Evolutionary conservation across 1,140 invertebrate species (phyloP), one percentile per base, ranked within the genome.

Genomic region (Drosophila aff.): DNA sequence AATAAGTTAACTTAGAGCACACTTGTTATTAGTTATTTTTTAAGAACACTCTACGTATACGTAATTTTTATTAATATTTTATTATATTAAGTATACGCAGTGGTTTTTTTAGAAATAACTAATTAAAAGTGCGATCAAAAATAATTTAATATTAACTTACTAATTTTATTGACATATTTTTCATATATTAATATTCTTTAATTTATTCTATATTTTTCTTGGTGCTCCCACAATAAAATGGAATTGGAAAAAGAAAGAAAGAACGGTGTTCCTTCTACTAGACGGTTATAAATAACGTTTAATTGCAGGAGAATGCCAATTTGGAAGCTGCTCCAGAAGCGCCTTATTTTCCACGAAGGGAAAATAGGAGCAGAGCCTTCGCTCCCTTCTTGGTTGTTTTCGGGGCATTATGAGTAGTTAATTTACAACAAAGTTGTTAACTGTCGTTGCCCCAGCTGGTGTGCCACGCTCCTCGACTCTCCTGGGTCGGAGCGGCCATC

Each of bases 351-450:
- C 62, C 38, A 33, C 49, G 21, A 18, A 40, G 53, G 23, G 38
- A 43, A 44, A 15, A 55, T 15, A 33, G 46, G 49, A 49, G 41
- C 59, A 13, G 7, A 21, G 33, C 13, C 18, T 18, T 23, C 28
- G 26, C 9, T 33, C 4, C 36, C 58, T 58, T 44, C 59, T 65
- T 52, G 46, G 44, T 63, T 76, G 74, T 74, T 79, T 59, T 36
- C 46, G 49, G 62, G 61, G 84, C 81, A 89, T 89, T 89, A 89
- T 89, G 84, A 89, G 85, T 89, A 89, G 84, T 90, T 90, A 89
- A 89, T 89, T 89, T 90, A 76, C 84, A 89, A 89, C 84, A 90
- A 85, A 89, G 85, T 89, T 89, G 85, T 85, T 89, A 89, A 89
- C 84, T 78, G 69, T 60, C 72, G 60, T 41, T 40, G 69, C 44